Percentiles rank a stretch among this genome's conserved stretches.
Evolutionary conservation across 2,797 vertebrate species (phyloP).

Genomic region (Cyclura pinguis): DNA sequence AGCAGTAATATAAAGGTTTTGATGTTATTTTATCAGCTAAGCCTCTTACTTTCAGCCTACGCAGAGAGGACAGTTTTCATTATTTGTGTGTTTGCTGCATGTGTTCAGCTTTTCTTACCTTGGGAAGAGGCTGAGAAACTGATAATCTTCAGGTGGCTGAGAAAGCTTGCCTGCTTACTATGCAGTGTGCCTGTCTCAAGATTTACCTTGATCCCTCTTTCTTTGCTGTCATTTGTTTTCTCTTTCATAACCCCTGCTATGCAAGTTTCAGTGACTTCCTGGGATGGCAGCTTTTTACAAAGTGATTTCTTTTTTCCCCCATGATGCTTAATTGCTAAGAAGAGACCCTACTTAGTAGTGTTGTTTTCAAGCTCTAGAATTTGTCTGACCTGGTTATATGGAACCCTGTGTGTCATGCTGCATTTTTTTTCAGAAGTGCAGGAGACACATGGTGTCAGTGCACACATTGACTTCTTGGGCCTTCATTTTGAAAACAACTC

Average conservation of each 20-base stretch:
- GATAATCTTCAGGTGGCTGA: slow-evolving; percentile 23
- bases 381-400: neutral
- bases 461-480: neutral
- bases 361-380: neutral
- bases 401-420: neutral
- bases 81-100: slow-evolving; percentile 23
- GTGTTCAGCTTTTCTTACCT: neutral
- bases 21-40: accelerated
- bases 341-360: neutral
- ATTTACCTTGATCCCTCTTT: slow-evolving; percentile 21
- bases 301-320: neutral
- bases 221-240: neutral
- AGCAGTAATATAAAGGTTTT: slow-evolving; percentile 2
- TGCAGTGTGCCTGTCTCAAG: slow-evolving; percentile 1
- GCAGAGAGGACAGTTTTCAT: neutral
- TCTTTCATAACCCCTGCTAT: neutral
- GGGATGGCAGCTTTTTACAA: neutral
- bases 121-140: slow-evolving; percentile 12
- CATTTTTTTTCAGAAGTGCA: neutral
- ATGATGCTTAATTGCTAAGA: neutral
- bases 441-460: neutral
- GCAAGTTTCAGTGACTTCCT: neutral
- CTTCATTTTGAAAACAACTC: neutral
- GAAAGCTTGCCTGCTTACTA: slow-evolving; percentile 17
- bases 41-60: neutral